Evolutionary conservation across 1,140 invertebrate species (phyloP).

Genomic region (Rhagoletis pomonella): DNA sequence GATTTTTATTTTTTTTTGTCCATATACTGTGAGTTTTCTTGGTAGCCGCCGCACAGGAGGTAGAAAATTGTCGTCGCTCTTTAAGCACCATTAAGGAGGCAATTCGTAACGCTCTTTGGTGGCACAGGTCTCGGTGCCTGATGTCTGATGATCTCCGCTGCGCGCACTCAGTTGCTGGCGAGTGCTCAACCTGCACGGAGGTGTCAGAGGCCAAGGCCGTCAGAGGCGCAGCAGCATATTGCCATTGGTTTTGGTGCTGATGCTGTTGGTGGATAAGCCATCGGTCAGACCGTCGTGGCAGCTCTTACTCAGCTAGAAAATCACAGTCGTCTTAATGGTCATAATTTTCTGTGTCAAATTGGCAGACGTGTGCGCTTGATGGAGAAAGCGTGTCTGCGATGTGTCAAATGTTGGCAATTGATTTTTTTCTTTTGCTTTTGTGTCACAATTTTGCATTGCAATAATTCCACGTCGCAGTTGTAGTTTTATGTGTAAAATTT

Average conservation of each 20-base stretch:
- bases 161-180: constrained; percentile 39
- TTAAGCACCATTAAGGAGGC: constrained; percentile 38
- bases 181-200: constrained; percentile 28
- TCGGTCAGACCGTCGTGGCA: neutral
- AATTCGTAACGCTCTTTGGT: constrained; percentile 48
- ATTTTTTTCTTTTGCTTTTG: neutral
- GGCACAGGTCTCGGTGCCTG: neutral
- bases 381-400: constrained; percentile 33
- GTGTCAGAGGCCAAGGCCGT: neutral
- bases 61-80: constrained; percentile 13
- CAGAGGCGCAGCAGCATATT: no score
- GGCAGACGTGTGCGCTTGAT: constrained; percentile 26
- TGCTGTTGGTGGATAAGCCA: neutral
- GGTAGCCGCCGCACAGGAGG: neutral
- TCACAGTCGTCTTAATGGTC: constrained; percentile 34
- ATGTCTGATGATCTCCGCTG: constrained; percentile 22
- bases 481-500: neutral
- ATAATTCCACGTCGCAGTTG: neutral
- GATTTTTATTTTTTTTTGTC: neutral
- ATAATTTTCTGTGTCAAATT: constrained; percentile 46
- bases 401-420: neutral
- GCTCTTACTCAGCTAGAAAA: neutral
- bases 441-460: constrained; percentile 5
- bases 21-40: neutral
- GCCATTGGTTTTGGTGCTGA: constrained; percentile 19